A percentile compares a stretch with the other conserved stretches of the same genome.
Evolutionary conservation across 1,140 invertebrate species (phyloP).

Genomic region (Diplogasteroides magnus): DNA sequence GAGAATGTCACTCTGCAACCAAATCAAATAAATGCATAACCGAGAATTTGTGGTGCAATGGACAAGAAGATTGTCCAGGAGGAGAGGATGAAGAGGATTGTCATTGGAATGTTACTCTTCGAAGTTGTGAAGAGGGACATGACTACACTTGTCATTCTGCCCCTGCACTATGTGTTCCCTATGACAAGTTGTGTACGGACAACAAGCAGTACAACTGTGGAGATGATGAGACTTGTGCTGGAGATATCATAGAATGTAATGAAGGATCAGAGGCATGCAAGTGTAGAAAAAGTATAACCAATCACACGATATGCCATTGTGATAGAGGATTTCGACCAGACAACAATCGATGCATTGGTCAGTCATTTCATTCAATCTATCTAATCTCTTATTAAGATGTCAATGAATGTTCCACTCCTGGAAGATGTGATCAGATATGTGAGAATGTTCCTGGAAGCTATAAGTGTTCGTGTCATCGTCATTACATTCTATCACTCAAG

Average conservation of each 20-base stretch:
- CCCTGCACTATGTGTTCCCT: slow-evolving; percentile 37
- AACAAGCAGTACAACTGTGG: slow-evolving; percentile 14
- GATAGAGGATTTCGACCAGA: slow-evolving; percentile 22
- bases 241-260: background rate
- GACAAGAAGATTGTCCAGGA: slow-evolving; percentile 46
- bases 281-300: slow-evolving; percentile 28
- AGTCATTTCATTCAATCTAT: slow-evolving; percentile 1
- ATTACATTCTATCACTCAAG: slow-evolving; percentile 71
- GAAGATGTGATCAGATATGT: slow-evolving; percentile 70
- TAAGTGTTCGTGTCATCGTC: slow-evolving; percentile 80
- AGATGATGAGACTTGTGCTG: slow-evolving; percentile 12
- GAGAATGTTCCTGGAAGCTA: slow-evolving; percentile 78
- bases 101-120: slow-evolving; percentile 18
- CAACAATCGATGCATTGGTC: slow-evolving; percentile 38
- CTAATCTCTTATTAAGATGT: slow-evolving; percentile 1
- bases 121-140: slow-evolving; percentile 32
- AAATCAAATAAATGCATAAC: slow-evolving; percentile 23
- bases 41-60: slow-evolving; percentile 33
- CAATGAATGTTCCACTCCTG: slow-evolving; percentile 59
- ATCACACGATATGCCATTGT: slow-evolving; percentile 28
- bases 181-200: slow-evolving; percentile 35
- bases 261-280: slow-evolving; percentile 20
- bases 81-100: slow-evolving; percentile 50
- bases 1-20: slow-evolving; percentile 33
- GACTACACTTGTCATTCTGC: slow-evolving; percentile 40